A percentile compares a stretch with the other conserved stretches of the same genome.
Conservation (phyloP, 2,113 vertebrate genomes). For the Sturnira hondurensis region DNA sequence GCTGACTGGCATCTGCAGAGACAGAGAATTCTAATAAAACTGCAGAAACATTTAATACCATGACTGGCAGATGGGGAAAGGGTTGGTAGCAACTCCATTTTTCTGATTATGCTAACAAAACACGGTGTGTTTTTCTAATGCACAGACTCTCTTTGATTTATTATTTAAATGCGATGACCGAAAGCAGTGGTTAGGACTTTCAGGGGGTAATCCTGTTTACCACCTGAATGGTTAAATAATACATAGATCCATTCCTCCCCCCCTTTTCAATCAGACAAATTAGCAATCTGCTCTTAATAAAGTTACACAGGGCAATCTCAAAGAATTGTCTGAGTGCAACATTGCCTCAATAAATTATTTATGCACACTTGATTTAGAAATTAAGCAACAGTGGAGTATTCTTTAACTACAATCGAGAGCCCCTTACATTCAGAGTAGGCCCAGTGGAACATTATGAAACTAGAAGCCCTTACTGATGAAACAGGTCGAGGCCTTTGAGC, state of each 20-base stretch:
- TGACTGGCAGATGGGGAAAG: constrained; percentile 84
- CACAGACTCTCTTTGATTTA: constrained; percentile 74
- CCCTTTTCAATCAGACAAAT: constrained; percentile 62
- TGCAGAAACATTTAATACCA: constrained; percentile 82
- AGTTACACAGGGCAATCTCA: constrained; percentile 60
- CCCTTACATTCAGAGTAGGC: constrained; percentile 54
- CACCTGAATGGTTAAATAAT: constrained; percentile 72
- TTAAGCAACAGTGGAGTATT: constrained; percentile 57
- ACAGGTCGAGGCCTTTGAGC: neutral
- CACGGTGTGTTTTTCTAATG: constrained; percentile 78
- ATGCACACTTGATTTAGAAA: constrained; percentile 73
- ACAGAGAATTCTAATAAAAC: constrained; percentile 85
- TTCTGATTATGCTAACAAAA: constrained; percentile 87
- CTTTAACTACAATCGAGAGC: constrained; percentile 52
- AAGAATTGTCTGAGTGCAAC: constrained; percentile 69
- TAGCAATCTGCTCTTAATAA: constrained; percentile 74
- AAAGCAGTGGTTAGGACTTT: constrained; percentile 74
- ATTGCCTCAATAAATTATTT: constrained; percentile 69
- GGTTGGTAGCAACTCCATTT: constrained; percentile 80
- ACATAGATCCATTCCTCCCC: constrained; percentile 11
- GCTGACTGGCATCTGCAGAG: constrained; percentile 83
- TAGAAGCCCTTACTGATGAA: neutral
- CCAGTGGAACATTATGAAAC: constrained; percentile 17
- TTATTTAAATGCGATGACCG: constrained; percentile 77
- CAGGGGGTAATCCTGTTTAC: constrained; percentile 35